phyloP scores from a whole-genome alignment of 2,797 vertebrate species.

The Mormyrus proboscirostris region DNA sequence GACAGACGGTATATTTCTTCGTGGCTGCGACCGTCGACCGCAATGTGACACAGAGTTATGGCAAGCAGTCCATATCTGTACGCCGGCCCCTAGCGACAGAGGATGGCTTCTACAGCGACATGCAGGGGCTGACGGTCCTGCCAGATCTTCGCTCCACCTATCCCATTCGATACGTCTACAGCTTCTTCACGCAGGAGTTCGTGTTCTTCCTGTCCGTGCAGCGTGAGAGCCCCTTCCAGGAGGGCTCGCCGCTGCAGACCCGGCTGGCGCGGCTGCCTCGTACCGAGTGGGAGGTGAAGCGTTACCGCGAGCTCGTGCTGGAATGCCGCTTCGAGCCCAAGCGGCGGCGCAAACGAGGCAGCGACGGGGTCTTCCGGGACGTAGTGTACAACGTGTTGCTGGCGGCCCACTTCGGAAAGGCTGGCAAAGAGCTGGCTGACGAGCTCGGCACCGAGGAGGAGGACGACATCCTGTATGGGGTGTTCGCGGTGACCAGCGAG shows the following conservation, averaged over 20 bases:
- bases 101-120: slow-evolving; percentile 71
- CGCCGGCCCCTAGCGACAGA: slow-evolving; percentile 72
- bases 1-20: slow-evolving; percentile 74
- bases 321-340: slow-evolving; percentile 83
- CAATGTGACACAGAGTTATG: slow-evolving; percentile 65
- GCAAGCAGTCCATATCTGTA: slow-evolving; percentile 78
- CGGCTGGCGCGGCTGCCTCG: slow-evolving; percentile 74
- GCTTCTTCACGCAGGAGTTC: slow-evolving; percentile 66
- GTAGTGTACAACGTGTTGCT: slow-evolving; percentile 77
- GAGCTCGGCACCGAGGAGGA: slow-evolving; percentile 66
- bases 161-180: slow-evolving; percentile 78
- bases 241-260: slow-evolving; percentile 68
- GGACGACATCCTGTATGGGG: slow-evolving; percentile 76
- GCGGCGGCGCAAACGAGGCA: slow-evolving; percentile 48
- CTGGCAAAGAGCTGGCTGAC: slow-evolving; percentile 65
- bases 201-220: slow-evolving; percentile 89
- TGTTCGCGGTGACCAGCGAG: slow-evolving; percentile 67
- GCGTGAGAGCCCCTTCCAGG: slow-evolving; percentile 51
- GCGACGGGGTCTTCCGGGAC: slow-evolving; percentile 44
- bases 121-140: slow-evolving; percentile 73
- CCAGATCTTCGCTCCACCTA: slow-evolving; percentile 64
- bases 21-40: slow-evolving; percentile 75
- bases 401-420: slow-evolving; percentile 73
- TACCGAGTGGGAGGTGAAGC: slow-evolving; percentile 65
- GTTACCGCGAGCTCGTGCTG: slow-evolving; percentile 79